These are phyloP conservation scores for Pseudorectes ferrugineus DNA, from an alignment of 2,113 vertebrate species.

Conservation along the genomic window DNA sequence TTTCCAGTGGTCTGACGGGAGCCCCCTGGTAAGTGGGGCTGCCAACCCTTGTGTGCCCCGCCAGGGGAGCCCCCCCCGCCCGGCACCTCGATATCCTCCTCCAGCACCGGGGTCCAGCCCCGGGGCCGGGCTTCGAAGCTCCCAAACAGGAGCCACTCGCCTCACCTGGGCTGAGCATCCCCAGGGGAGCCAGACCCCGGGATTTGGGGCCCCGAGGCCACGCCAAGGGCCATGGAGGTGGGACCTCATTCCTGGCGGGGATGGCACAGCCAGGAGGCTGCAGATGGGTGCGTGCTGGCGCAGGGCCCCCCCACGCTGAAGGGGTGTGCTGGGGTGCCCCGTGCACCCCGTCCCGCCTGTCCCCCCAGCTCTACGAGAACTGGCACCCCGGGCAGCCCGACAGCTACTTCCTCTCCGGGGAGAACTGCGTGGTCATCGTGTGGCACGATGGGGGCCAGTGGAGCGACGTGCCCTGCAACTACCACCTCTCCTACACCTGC, in stretches of 20 bases:
- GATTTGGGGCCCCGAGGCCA: background rate
- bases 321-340: background rate
- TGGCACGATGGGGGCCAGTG: conserved; percentile 90
- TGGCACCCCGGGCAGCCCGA: conserved; percentile 92
- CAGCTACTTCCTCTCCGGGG: conserved; percentile 95
- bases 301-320: too few species aligned
- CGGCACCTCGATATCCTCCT: background rate
- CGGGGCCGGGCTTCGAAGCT: background rate
- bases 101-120: background rate
- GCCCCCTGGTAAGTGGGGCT: conserved; percentile 82
- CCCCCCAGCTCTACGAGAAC: conserved; percentile 87
- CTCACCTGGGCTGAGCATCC: background rate
- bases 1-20: conserved; percentile 93
- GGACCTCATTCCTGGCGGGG: rapidly evolving
- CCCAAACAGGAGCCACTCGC: background rate
- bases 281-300: background rate
- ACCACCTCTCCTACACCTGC: conserved; percentile 95
- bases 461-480: conserved; percentile 97
- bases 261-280: background rate
- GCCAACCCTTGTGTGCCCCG: rapidly evolving
- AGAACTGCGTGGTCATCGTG: conserved; percentile 93
- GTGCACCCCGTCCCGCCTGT: background rate
- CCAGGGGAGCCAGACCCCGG: background rate
- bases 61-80: background rate
- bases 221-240: background rate